Evolutionary conservation across 2,113 vertebrate species (phyloP).

Genomic region (Budorcas taxicolor): DNA sequence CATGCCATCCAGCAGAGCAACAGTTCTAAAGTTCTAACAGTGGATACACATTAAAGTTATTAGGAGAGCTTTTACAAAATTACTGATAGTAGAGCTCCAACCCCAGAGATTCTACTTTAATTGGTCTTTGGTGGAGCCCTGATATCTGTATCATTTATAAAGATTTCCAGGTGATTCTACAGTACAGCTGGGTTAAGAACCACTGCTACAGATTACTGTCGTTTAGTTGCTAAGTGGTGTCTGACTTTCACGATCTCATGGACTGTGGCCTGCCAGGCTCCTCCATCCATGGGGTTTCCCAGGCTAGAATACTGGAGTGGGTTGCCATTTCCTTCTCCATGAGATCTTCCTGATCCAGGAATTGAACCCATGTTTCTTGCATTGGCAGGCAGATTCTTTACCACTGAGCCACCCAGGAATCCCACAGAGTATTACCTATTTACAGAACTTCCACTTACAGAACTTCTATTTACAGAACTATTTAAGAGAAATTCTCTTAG

Average conservation of each 20-base stretch:
- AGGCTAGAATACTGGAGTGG: neutral
- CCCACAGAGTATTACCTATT: neutral
- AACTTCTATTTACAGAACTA: neutral
- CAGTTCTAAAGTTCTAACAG: neutral
- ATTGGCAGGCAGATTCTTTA: neutral
- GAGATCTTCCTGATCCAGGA: neutral
- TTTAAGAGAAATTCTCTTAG: neutral
- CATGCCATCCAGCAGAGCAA: neutral
- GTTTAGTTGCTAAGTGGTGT: neutral
- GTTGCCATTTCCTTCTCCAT: neutral
- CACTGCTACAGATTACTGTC: neutral
- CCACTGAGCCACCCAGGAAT: neutral
- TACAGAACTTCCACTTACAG: neutral
- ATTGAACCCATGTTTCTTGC: neutral
- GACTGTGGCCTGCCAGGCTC: neutral
- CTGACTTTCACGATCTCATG: accelerated
- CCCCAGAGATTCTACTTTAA: neutral
- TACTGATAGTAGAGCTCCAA: neutral
- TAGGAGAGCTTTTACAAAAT: neutral
- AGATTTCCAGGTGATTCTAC: neutral
- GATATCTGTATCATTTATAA: neutral
- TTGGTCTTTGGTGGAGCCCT: neutral
- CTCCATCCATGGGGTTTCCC: neutral
- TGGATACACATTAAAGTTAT: neutral
- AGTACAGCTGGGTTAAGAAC: neutral